These are phyloP conservation scores for Hesperia comma DNA, from an alignment of 2,888 invertebrate species.

Conservation along the genomic window DNA sequence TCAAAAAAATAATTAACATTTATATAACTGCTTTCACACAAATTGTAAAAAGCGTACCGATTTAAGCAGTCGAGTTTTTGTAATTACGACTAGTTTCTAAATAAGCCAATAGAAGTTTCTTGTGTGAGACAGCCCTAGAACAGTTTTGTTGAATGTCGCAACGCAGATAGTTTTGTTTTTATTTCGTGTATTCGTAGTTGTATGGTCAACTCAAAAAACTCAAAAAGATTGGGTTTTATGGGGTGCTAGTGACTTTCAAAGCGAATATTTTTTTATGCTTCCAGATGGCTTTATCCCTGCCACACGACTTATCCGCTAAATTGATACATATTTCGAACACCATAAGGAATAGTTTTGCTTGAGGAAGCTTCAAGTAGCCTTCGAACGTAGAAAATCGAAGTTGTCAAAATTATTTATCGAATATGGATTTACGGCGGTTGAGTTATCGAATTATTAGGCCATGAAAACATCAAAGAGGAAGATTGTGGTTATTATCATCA, in stretches of 20 bases:
- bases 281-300: neutral
- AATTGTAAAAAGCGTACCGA: too few relatives aligned
- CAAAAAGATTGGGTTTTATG: neutral
- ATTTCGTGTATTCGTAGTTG: neutral
- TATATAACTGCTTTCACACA: too few relatives aligned
- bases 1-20: too few relatives aligned
- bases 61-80: too few relatives aligned
- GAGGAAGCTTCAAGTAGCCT: neutral
- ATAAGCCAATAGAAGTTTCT: too few relatives aligned
- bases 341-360: neutral
- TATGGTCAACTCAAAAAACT: neutral
- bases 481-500: too few relatives aligned
- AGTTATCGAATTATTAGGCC: neutral
- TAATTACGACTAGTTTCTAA: too few relatives aligned
- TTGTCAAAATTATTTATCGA: neutral
- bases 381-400: neutral
- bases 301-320: too few relatives aligned
- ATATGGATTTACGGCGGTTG: neutral
- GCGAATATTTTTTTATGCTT: neutral
- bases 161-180: slow-evolving; percentile 1
- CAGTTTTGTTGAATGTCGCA: neutral
- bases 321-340: neutral
- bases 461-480: too few relatives aligned
- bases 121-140: neutral
- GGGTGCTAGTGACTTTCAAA: neutral